Evolutionary conservation across 2,888 invertebrate species (phyloP).

Genomic region (Dasypogon diadema): DNA sequence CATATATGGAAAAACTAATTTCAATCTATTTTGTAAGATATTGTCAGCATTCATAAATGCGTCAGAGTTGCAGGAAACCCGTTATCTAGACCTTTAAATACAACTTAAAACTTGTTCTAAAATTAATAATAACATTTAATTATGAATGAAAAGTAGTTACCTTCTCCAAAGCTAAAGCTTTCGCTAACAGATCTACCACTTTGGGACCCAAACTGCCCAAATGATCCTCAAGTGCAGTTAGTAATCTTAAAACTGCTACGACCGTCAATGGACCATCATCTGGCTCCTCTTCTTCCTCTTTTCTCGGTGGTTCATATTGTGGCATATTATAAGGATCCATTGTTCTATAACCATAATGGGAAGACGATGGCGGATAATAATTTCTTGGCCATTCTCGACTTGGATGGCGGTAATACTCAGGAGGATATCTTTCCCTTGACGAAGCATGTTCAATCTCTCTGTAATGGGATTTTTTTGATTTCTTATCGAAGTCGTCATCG

Average conservation of each 20-base stretch:
- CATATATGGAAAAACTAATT: no score
- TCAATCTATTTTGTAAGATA: no score
- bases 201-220: conserved; percentile 87
- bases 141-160: conserved; percentile 44
- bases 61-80: no score
- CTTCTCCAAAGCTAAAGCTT: conserved; percentile 84
- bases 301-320: conserved; percentile 63
- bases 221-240: conserved; percentile 85
- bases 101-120: no score
- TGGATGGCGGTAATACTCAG: conserved; percentile 5
- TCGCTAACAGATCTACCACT: conserved; percentile 80
- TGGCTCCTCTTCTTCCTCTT: conserved; percentile 64
- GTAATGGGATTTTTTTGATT: conserved; percentile 51
- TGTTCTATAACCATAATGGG: conserved; percentile 61
- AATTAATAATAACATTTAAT: no score
- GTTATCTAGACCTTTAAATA: no score
- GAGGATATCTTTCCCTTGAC: conserved; percentile 20
- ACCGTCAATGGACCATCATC: conserved; percentile 72
- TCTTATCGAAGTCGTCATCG: conserved; percentile 55
- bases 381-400: conserved; percentile 6
- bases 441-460: conserved; percentile 48
- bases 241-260: conserved; percentile 77
- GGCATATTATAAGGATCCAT: conserved; percentile 65
- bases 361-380: conserved; percentile 50
- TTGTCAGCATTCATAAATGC: no score